Evolutionary conservation across 1,140 invertebrate species (phyloP), one percentile per base, ranked within the genome.

Genomic region (Tetramorium simillimum): DNA sequence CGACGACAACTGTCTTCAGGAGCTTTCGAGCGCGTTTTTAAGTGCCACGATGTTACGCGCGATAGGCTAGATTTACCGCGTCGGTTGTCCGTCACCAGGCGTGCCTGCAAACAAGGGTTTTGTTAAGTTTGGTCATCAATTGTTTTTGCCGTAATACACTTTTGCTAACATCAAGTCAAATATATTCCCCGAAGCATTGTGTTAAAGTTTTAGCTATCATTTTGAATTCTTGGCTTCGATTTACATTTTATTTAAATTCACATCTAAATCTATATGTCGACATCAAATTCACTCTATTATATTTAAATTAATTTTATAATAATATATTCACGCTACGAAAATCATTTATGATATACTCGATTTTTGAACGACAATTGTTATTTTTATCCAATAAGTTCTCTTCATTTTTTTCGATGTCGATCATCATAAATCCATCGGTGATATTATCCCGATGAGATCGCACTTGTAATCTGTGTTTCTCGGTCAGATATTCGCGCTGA

Each of bases 1-100:
- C 24, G 69, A 84, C 40, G 69, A 60, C 69, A 21, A 73, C 37
- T 46, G 53, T 60, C 80, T 51, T 72, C 53, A 21, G 53, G 4
- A 14, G 12, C 46, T 51, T 65, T 56, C 24, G 33, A 60, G 24
- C 40, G 12, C 9, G 18, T 69, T 67, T 67, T 80, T 53, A 49
- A 81, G 18, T 4, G 16, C 58, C 43, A n/a, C 2, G 40, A 40
- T 40, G 43, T 43, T 28, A 16, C 53, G 72, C 12, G n/a, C 14
- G n/a, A 58, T 43, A 24, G 33, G 51, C 9, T 46, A 78, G 56
- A 63, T 78, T 33, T n/a, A 60, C 7, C 2, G 37, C 40, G n/a
- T 10, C n/a, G n/a, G 21, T 70, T 28, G 49, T 28, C 18, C 24
- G 3, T 75, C 14, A 14, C 1, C 18, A 46, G 7, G 6, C 21